phyloP scores from a whole-genome alignment of 2,888 invertebrate species.

The Macrophya annulata region DNA sequence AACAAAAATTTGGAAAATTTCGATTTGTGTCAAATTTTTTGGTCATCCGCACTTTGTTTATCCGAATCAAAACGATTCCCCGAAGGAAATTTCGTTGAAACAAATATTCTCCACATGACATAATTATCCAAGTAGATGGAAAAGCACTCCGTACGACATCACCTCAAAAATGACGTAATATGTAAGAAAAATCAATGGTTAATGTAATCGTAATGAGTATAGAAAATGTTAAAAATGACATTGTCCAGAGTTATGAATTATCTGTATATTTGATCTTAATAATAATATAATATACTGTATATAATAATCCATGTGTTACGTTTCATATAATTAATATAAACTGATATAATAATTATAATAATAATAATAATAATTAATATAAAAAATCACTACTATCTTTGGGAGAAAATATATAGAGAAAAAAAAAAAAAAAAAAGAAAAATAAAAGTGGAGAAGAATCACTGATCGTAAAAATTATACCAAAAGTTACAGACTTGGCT shows the following conservation, averaged over 20 bases:
- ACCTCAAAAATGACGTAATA: neutral
- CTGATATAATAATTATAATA: constrained; percentile 60
- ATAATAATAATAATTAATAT: constrained; percentile 64
- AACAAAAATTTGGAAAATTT: too few relatives aligned
- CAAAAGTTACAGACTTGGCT: constrained; percentile 22
- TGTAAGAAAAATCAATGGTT: neutral
- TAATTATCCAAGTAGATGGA: too few relatives aligned
- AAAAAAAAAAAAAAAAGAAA: constrained; percentile 67
- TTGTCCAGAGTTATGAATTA: constrained; percentile 69
- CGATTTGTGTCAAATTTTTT: too few relatives aligned
- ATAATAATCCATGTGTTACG: constrained; percentile 60
- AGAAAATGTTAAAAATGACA: constrained; percentile 30
- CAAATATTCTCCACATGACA: too few relatives aligned
- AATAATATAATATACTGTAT: constrained; percentile 68
- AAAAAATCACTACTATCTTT: constrained; percentile 74
- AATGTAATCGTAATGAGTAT: constrained; percentile 4
- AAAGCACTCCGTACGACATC: neutral
- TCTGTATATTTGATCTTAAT: constrained; percentile 74
- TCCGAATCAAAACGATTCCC: too few relatives aligned
- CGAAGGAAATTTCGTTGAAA: too few relatives aligned
- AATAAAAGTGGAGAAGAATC: constrained; percentile 36
- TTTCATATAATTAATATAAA: constrained; percentile 64
- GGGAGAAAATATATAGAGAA: constrained; percentile 71
- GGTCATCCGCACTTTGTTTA: too few relatives aligned
- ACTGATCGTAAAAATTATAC: constrained; percentile 32